Percentiles rank a stretch among this genome's conserved stretches.
These are phyloP conservation scores for Diorhabda sublineata DNA, from an alignment of 1,140 invertebrate genomes.

Conservation along the genomic window DNA sequence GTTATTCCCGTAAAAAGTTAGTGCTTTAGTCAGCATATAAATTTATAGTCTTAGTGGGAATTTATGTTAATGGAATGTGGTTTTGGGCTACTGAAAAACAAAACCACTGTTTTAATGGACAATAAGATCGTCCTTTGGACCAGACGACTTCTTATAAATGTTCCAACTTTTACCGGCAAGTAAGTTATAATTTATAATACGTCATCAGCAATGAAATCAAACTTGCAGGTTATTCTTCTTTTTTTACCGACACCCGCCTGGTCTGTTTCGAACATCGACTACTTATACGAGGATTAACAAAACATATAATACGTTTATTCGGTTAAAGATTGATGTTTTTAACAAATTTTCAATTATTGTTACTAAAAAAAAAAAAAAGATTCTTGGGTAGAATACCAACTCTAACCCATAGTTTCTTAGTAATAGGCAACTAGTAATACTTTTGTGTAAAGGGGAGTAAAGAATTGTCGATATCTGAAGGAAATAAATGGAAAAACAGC, in stretches of 20 bases:
- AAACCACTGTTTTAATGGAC: constrained; percentile 42
- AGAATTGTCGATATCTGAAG: too few relatives aligned
- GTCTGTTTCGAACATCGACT: neutral
- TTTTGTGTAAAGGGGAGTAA: too few relatives aligned
- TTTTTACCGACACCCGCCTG: neutral
- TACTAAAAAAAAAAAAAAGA: too few relatives aligned
- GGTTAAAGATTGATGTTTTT: too few relatives aligned
- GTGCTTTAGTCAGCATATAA: constrained; percentile 26
- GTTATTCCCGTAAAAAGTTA: constrained; percentile 21
- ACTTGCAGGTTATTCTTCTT: constrained; percentile 25
- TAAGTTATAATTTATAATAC: constrained; percentile 41
- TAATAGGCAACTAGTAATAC: too few relatives aligned
- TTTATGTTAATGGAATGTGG: constrained; percentile 41
- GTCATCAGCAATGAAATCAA: constrained; percentile 39
- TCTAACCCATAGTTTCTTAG: too few relatives aligned
- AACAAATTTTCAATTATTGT: too few relatives aligned
- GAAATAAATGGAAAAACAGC: too few relatives aligned
- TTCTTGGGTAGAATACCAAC: too few relatives aligned
- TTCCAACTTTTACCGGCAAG: constrained; percentile 30
- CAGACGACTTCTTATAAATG: constrained; percentile 39
- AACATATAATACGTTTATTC: too few relatives aligned
- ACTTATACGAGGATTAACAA: too few relatives aligned
- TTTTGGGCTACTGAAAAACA: constrained; percentile 39
- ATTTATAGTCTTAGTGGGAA: constrained; percentile 40
- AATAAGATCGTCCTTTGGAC: constrained; percentile 43